These are phyloP conservation scores for Pachycephala philippinensis DNA, from an alignment of 2,113 vertebrate species.

Conservation along the genomic window DNA sequence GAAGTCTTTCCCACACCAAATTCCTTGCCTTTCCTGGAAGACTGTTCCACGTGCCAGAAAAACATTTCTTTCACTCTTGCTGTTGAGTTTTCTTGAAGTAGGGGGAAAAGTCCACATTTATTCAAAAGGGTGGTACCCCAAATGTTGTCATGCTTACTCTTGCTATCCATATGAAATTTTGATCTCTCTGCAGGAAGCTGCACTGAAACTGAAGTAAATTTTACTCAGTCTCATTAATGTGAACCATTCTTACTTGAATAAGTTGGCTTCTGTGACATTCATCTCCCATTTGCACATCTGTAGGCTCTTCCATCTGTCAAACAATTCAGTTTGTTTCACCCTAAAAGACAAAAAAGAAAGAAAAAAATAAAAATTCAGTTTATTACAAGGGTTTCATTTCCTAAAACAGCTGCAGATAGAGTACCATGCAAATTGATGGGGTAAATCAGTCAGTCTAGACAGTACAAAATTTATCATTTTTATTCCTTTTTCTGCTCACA, in stretches of 20 bases:
- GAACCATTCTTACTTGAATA: slow-evolving; percentile 84
- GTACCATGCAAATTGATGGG: not conserved
- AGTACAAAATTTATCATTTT: not conserved
- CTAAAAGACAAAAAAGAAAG: slow-evolving; percentile 62
- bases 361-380: not conserved
- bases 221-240: not conserved
- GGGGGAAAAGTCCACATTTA: not conserved
- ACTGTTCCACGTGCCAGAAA: not conserved
- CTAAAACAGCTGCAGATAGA: not conserved
- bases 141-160: not conserved
- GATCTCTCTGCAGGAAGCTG: not conserved
- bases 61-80: not conserved
- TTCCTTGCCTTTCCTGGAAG: not conserved
- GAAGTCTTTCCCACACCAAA: not conserved
- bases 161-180: not conserved
- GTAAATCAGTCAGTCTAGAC: not conserved
- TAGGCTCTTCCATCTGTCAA: slow-evolving; percentile 93
- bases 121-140: not conserved
- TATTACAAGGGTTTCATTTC: not conserved
- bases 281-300: slow-evolving; percentile 94
- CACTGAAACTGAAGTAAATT: not conserved
- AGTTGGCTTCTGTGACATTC: slow-evolving; percentile 86
- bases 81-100: not conserved
- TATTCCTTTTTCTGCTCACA: not conserved
- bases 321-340: slow-evolving; percentile 95